Evolutionary conservation across 1,140 invertebrate genomes (phyloP).

Genomic region (Hypsibius dujardini): DNA sequence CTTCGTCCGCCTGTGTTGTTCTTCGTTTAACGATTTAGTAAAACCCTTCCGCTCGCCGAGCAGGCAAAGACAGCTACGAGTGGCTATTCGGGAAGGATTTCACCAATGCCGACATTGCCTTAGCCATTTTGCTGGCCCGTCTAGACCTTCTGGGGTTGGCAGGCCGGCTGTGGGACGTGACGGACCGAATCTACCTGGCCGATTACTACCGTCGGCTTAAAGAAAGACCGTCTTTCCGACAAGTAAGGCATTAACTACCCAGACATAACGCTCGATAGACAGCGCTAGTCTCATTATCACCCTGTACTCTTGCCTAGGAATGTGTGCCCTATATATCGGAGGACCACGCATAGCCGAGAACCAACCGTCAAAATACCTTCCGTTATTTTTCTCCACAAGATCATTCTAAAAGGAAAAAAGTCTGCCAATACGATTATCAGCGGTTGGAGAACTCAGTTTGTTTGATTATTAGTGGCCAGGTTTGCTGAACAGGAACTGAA

Average conservation of each 20-base stretch:
- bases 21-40: not conserved
- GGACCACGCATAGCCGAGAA: not conserved
- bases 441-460: too few relatives aligned
- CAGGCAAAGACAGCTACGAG: conserved; percentile 33
- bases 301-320: not conserved
- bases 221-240: conserved; percentile 40
- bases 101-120: conserved; percentile 51
- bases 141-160: conserved; percentile 49
- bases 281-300: not conserved
- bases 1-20: too few relatives aligned
- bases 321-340: not conserved
- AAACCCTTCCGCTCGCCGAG: not conserved
- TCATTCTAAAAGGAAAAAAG: too few relatives aligned
- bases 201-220: conserved; percentile 46
- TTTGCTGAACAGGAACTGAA: too few relatives aligned
- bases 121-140: conserved; percentile 51
- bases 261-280: not conserved
- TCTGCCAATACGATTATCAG: too few relatives aligned
- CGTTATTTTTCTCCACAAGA: too few relatives aligned
- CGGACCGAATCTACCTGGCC: conserved; percentile 44
- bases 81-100: conserved; percentile 53
- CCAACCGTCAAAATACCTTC: too few relatives aligned
- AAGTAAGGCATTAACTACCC: not conserved
- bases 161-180: conserved; percentile 43
- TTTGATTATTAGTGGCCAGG: too few relatives aligned